These are phyloP conservation scores for Mobula birostris DNA, from an alignment of 2,113 vertebrate genomes.

Conservation along the genomic window DNA sequence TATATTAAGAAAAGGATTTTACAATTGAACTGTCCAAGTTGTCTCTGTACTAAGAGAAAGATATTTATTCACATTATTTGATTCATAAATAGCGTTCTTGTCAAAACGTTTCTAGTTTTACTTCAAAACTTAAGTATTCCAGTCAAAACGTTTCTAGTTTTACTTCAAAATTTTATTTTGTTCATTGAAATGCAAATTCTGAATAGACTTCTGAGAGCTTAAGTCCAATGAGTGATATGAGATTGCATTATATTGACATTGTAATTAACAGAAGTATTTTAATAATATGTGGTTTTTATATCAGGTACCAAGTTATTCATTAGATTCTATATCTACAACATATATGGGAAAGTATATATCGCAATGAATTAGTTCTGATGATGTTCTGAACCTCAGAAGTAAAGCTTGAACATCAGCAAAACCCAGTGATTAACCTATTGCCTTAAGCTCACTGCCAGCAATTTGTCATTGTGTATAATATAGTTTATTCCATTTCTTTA, in stretches of 20 bases:
- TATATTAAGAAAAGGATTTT: neutral
- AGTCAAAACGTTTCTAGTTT: neutral
- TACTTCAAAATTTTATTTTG: neutral
- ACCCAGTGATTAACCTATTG: constrained; percentile 15
- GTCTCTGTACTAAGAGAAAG: neutral
- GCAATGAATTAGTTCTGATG: constrained; percentile 34
- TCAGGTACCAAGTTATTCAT: neutral
- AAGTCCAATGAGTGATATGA: neutral
- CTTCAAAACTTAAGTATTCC: too few relatives aligned
- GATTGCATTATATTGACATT: neutral
- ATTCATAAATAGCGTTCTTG: neutral
- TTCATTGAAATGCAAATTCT: neutral
- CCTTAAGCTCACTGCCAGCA: constrained; percentile 11
- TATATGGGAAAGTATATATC: neutral
- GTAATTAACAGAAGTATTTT: neutral
- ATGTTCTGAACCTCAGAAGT: neutral
- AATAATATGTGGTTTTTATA: neutral
- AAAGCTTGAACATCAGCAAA: constrained; percentile 22
- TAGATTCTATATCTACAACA: neutral
- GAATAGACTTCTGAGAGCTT: neutral
- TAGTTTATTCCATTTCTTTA: neutral
- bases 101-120: neutral
- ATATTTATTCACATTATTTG: neutral
- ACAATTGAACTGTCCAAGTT: neutral
- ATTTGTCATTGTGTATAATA: constrained; percentile 11